These are phyloP conservation scores for Tetanocera ferruginea DNA, from an alignment of 2,888 invertebrate genomes.

Conservation along the genomic window DNA sequence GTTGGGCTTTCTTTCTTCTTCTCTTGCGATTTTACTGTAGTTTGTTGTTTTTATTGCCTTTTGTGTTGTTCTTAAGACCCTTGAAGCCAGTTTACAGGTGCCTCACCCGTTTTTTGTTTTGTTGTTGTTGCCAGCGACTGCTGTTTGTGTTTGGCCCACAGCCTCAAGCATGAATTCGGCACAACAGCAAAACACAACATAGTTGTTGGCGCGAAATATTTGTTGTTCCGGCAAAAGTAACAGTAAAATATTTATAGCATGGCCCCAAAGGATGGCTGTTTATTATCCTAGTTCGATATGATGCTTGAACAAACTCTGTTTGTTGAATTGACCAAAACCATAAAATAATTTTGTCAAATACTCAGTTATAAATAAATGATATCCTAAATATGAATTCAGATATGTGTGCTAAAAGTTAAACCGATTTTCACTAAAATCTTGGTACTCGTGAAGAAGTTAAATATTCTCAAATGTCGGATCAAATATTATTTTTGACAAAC, in stretches of 20 bases:
- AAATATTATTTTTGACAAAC: no score
- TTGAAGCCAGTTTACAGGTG: conserved; percentile 45
- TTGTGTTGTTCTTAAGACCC: conserved; percentile 15
- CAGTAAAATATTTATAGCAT: not conserved
- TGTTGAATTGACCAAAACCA: no score
- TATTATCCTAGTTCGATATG: no score
- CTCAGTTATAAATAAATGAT: no score
- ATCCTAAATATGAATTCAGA: no score
- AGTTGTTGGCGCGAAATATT: conserved; percentile 26
- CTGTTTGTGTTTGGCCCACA: conserved; percentile 53
- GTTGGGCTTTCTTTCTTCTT: not conserved
- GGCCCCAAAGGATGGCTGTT: no score
- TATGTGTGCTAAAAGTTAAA: no score
- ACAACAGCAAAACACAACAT: not conserved
- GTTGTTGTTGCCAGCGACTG: conserved; percentile 41
- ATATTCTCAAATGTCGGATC: no score
- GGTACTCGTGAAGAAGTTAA: no score
- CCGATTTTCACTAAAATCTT: no score
- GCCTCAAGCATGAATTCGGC: conserved; percentile 45
- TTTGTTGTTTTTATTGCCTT: not conserved
- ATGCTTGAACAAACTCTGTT: no score
- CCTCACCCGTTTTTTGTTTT: conserved; percentile 24
- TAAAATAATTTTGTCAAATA: no score
- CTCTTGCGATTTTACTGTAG: not conserved
- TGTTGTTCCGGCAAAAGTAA: conserved; percentile 28